phyloP scores from a whole-genome alignment of 2,797 vertebrate genomes.

The Notamacropus eugenii region DNA sequence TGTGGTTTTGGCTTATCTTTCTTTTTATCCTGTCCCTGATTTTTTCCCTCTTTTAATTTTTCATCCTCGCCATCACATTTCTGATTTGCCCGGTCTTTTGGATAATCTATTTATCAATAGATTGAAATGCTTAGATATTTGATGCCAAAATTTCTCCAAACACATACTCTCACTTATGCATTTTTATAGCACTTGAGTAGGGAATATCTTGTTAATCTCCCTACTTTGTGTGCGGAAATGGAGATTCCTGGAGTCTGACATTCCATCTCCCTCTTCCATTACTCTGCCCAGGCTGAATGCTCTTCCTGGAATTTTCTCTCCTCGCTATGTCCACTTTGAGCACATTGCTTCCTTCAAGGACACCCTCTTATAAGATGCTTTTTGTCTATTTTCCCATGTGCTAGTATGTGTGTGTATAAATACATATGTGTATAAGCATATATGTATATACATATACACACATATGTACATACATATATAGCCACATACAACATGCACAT shows the following conservation, averaged over 20 bases:
- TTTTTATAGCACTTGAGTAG: conserved; percentile 69
- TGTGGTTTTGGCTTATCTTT: not conserved
- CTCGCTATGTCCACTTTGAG: not conserved
- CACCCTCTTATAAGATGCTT: not conserved
- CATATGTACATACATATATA: too few relatives aligned
- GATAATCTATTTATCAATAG: conserved; percentile 50
- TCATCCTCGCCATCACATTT: conserved; percentile 6
- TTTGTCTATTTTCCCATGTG: not conserved
- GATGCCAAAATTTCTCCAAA: conserved; percentile 61
- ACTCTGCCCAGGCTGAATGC: not conserved
- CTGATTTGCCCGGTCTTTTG: conserved; percentile 35
- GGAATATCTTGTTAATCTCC: conserved; percentile 71
- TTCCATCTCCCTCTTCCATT: not conserved
- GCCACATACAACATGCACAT: too few relatives aligned
- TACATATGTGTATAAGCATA: too few relatives aligned
- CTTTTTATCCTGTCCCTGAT: not conserved
- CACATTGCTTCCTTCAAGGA: not conserved
- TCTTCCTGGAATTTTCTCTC: not conserved
- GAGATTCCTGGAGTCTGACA: not conserved
- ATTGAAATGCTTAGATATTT: conserved; percentile 78
- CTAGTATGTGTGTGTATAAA: not conserved
- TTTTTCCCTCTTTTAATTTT: conserved; percentile 37
- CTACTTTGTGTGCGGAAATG: conserved; percentile 64
- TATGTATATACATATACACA: too few relatives aligned
- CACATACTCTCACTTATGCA: conserved; percentile 66